Conservation (phyloP, 2,797 vertebrate genomes). For the Scleropages formosus region DNA sequence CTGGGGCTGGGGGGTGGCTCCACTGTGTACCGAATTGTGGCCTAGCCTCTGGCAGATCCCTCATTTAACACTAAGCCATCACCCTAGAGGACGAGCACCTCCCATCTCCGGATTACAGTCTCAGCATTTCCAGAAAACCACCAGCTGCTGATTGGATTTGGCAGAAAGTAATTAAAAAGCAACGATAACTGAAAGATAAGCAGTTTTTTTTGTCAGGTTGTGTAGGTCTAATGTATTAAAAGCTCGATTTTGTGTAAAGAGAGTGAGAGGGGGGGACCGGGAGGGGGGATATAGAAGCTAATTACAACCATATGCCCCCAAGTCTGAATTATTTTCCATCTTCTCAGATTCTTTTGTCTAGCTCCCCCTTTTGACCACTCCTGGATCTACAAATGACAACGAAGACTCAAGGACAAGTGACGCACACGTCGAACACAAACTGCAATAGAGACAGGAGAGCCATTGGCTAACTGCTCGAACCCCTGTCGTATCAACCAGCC, state of each 20-base stretch:
- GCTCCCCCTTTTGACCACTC: neutral
- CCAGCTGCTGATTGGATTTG: conserved; percentile 24
- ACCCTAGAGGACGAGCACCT: conserved; percentile 5
- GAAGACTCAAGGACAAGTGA: too few relatives aligned
- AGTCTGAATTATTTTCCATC: conserved; percentile 2
- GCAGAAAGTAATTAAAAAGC: conserved; percentile 32
- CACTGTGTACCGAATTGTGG: neutral
- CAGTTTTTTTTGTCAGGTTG: conserved; percentile 9
- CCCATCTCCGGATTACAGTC: conserved; percentile 14
- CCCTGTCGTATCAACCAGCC: neutral
- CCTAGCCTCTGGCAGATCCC: conserved; percentile 19
- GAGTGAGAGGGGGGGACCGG: neutral
- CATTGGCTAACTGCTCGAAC: neutral
- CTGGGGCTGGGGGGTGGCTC: too few relatives aligned
- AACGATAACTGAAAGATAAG: conserved; percentile 23
- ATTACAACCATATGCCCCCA: neutral
- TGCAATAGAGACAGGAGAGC: too few relatives aligned
- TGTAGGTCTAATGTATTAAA: conserved; percentile 17
- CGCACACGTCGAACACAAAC: too few relatives aligned
- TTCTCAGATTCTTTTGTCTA: neutral
- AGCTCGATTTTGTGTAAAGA: conserved; percentile 21
- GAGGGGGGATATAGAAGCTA: neutral
- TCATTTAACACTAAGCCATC: conserved; percentile 18
- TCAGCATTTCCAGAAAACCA: neutral
- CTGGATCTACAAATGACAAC: neutral